Percentiles rank a stretch among this genome's conserved stretches.
phyloP scores from a whole-genome alignment of 2,888 invertebrate species.

The Venustoraphidia nigricollis region DNA sequence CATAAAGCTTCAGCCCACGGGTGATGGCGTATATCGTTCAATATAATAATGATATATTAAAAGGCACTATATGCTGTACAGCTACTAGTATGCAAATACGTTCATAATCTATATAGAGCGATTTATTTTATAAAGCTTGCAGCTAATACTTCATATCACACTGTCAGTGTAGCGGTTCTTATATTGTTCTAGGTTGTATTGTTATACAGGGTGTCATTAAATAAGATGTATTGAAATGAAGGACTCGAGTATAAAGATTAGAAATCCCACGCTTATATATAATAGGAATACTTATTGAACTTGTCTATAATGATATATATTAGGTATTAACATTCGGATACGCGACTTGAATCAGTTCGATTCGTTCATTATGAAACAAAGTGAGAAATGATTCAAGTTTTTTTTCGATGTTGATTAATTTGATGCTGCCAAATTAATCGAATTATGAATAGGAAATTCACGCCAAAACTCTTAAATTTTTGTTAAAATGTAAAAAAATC shows the following conservation, averaged over 20 bases:
- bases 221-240: background rate
- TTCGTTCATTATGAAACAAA: too few species aligned
- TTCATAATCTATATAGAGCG: slow-evolving; percentile 27
- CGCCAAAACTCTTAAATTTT: too few species aligned
- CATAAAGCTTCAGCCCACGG: too few species aligned
- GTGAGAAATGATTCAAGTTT: too few species aligned
- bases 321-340: slow-evolving; percentile 15
- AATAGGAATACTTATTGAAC: slow-evolving; percentile 11
- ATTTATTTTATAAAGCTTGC: slow-evolving; percentile 24
- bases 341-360: too few species aligned
- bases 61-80: slow-evolving; percentile 5
- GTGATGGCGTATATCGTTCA: background rate
- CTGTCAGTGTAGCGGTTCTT: too few species aligned
- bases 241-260: slow-evolving; percentile 17
- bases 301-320: slow-evolving; percentile 34
- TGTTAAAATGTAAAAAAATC: too few species aligned
- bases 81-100: slow-evolving; percentile 31
- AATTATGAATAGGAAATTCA: too few species aligned
- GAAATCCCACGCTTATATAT: slow-evolving; percentile 20
- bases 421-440: too few species aligned
- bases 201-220: too few species aligned
- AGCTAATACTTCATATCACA: slow-evolving; percentile 9
- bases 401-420: too few species aligned
- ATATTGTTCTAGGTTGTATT: too few species aligned
- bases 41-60: background rate